Base-by-base conservation (phyloP, 2,113 vertebrate species). In the Cottus gobio region DNA sequence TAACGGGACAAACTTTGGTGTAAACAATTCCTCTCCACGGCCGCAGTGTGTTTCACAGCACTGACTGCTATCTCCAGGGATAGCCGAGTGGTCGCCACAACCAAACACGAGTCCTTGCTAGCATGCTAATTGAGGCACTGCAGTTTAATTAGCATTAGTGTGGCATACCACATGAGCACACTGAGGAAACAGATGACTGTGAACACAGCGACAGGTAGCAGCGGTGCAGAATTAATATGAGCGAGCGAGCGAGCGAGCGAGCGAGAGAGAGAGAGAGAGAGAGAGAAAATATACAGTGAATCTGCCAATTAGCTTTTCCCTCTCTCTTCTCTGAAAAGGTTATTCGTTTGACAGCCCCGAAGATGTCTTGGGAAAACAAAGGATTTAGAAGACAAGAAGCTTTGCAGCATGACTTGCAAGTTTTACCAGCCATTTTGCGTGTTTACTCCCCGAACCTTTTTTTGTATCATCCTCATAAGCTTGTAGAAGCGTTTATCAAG, bases 291-390 rank as follows among this genome's bases (percentile, higher is more conserved):
- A 34, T 80, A 80, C 79, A 70, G 72, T 63, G 80, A 48, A 85
- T 89, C 77, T 88, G 84, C 87, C 87, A 91, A 91, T 92, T 91
- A 89, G 80, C 80, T 89, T 83, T 75, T 85, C 67, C 74, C 58
- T 79, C 24, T 28, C 54, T 28, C 54, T 28, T 57, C 54, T 28
- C 28, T 42, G 82, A 90, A 92, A 92, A 93, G 89, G 90, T 91
- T 91, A 86, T 71, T 86, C 72, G 22, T 90, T 87, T 88, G 85
- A 91, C 88, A 88, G 84, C 72, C 61, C 61, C 46, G 54, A 44
- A 60, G 65, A 87, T 37, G 75, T 80, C 79, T 69, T n/a, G 44
- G 56, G 87, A 90, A 90, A 85, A 88, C 77, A 88, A 84, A 89
- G 46, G 60, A 65, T 82, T 85, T 52, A 46, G 69, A 65, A 75